Percentiles rank a stretch among this genome's conserved stretches.
phyloP scores from a whole-genome alignment of 2,888 invertebrate species.

The Zygogramma bicolorata region DNA sequence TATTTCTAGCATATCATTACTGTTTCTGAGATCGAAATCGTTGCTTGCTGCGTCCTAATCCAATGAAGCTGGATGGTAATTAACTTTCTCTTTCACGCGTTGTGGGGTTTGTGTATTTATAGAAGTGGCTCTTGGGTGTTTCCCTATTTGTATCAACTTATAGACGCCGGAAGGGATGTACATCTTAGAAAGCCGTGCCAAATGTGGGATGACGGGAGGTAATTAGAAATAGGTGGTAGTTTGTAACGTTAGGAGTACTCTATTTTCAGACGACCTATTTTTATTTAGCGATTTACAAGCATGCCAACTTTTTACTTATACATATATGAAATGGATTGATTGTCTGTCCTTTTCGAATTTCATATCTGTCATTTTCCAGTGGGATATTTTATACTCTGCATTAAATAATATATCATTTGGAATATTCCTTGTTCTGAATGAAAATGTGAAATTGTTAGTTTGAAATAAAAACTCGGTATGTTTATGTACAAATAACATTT shows the following conservation, averaged over 20 bases:
- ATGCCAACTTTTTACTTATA: background rate
- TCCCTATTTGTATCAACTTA: background rate
- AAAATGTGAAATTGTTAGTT: no score
- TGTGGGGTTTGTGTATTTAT: background rate
- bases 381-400: no score
- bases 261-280: background rate
- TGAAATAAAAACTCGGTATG: no score
- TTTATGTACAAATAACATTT: no score
- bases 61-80: background rate
- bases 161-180: background rate
- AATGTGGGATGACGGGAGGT: background rate
- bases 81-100: background rate
- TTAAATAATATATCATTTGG: no score
- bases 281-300: no score
- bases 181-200: background rate
- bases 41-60: background rate
- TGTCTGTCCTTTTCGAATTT: no score
- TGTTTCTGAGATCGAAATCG: background rate
- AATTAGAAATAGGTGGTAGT: background rate
- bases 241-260: background rate
- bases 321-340: background rate
- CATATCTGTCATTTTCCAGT: no score
- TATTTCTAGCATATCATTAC: no score
- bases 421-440: no score
- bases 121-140: background rate